These are phyloP conservation scores for Chinchilla lanigera DNA, from an alignment of 2,113 vertebrate species.

Conservation along the genomic window DNA sequence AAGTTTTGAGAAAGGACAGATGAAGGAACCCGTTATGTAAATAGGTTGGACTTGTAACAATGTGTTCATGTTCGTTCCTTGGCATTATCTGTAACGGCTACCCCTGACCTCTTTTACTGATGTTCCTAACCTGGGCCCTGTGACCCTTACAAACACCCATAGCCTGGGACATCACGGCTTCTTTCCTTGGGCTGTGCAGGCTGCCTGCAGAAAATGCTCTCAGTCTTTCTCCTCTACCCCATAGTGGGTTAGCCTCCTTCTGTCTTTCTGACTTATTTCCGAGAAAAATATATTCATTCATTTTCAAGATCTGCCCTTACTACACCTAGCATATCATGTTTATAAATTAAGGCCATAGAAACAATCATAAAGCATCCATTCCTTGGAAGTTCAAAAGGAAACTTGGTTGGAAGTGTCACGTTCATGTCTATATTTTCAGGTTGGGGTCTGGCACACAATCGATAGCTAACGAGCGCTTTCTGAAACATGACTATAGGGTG, in stretches of 20 bases:
- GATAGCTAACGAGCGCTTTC: neutral
- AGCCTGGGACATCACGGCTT: neutral
- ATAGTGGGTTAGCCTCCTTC: neutral
- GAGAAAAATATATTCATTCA: neutral
- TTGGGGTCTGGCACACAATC: neutral
- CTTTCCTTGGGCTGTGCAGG: neutral
- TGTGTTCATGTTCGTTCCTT: neutral
- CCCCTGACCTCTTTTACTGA: neutral
- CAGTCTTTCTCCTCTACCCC: neutral
- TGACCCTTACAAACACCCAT: neutral
- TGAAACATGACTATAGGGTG: neutral
- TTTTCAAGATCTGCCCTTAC: neutral
- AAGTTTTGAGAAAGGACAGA: neutral
- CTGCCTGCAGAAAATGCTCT: neutral
- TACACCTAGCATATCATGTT: neutral
- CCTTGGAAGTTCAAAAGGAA: neutral
- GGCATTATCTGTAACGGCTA: neutral
- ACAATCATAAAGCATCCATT: neutral
- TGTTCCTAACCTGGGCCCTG: neutral
- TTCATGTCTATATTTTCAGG: neutral
- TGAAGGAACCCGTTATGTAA: neutral
- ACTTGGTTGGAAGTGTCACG: neutral
- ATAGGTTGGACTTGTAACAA: neutral
- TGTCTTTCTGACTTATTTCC: neutral
- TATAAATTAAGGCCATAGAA: slow-evolving; percentile 1